Evolutionary conservation across 2,888 invertebrate genomes (phyloP).

Genomic region (Pseudococcus viburni): DNA sequence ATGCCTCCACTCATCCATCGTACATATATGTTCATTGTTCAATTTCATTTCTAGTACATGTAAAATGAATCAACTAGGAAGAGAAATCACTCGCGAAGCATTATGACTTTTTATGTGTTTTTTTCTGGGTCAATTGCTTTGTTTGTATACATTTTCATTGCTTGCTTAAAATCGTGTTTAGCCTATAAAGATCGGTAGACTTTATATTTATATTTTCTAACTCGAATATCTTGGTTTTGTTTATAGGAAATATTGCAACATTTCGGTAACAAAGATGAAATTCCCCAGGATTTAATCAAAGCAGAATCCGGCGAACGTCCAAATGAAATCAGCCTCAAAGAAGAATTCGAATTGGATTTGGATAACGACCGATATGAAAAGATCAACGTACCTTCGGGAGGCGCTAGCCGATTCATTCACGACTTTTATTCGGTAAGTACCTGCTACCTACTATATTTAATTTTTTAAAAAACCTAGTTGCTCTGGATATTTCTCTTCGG

Average conservation of each 20-base stretch:
- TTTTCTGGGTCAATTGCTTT: constrained; percentile 17
- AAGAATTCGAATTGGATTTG: constrained; percentile 83
- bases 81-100: no score
- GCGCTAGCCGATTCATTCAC: constrained; percentile 89
- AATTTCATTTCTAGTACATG: no score
- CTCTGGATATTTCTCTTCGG: neutral
- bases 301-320: neutral
- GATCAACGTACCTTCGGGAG: constrained; percentile 88
- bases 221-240: neutral
- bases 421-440: constrained; percentile 83
- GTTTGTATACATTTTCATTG: neutral
- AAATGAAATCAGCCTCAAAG: constrained; percentile 32
- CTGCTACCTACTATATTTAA: neutral
- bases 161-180: neutral
- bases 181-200: neutral
- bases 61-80: no score
- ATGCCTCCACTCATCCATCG: no score
- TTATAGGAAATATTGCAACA: constrained; percentile 43
- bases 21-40: no score
- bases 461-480: neutral
- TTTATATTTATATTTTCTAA: neutral
- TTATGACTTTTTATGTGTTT: no score
- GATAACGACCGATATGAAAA: constrained; percentile 83
- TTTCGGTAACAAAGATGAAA: neutral
- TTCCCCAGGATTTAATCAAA: constrained; percentile 12